phyloP scores from a whole-genome alignment of 2,888 invertebrate genomes.

The Odontocerum albicorne region DNA sequence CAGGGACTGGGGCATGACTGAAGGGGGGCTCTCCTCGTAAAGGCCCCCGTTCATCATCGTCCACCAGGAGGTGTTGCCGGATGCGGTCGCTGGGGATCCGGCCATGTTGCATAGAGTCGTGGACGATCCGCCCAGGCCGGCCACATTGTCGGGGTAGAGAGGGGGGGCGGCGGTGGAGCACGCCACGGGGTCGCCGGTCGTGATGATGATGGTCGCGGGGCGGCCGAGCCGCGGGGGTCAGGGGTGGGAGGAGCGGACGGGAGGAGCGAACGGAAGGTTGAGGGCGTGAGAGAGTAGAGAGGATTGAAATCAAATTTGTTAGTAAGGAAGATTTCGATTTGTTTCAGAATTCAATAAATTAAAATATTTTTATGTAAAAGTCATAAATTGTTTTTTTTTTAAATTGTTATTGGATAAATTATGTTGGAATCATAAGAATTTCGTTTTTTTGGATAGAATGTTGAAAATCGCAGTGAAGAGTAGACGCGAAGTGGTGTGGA shows the following conservation, averaged over 20 bases:
- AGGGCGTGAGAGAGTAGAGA: not conserved
- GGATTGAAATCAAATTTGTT: not conserved
- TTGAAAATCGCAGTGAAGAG: not conserved
- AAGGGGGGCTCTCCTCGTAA: constrained; percentile 71
- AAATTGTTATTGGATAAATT: not conserved
- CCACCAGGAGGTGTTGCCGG: constrained; percentile 84
- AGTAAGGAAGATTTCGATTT: not conserved
- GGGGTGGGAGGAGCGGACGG: constrained; percentile 35
- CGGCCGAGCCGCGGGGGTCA: constrained; percentile 37
- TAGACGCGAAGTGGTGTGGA: not conserved
- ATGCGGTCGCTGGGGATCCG: constrained; percentile 77
- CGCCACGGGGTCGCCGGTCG: constrained; percentile 75
- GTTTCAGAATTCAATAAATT: not conserved
- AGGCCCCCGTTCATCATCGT: constrained; percentile 83
- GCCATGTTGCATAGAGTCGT: constrained; percentile 70
- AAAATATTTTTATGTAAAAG: not conserved
- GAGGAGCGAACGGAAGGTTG: constrained; percentile 41
- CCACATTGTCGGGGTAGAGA: constrained; percentile 80
- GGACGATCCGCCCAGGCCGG: constrained; percentile 61
- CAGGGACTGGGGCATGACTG: constrained; percentile 43
- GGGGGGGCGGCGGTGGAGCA: constrained; percentile 82
- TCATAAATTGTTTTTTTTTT: constrained; percentile 4
- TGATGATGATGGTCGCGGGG: constrained; percentile 46
- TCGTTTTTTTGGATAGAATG: not conserved
- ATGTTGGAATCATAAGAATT: not conserved